These are phyloP conservation scores for Ptychadena robeensis DNA, from an alignment of 2,797 vertebrate species.

Conservation along the genomic window DNA sequence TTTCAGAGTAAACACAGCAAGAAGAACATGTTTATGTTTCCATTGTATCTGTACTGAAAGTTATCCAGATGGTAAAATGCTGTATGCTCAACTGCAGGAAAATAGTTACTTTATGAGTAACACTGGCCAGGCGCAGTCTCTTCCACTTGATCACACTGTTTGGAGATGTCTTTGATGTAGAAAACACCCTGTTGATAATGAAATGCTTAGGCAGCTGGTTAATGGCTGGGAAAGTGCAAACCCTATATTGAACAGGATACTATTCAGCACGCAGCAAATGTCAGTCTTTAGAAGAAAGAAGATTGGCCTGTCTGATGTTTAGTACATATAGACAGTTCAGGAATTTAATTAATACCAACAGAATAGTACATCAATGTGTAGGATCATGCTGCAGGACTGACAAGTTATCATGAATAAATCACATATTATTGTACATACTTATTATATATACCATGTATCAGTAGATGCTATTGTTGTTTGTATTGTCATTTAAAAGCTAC, in stretches of 20 bases:
- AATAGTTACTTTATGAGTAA: slow-evolving; percentile 61
- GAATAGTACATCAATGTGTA: not conserved
- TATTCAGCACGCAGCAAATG: slow-evolving; percentile 75
- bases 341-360: not conserved
- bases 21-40: slow-evolving; percentile 63
- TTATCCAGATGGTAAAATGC: slow-evolving; percentile 76
- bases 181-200: slow-evolving; percentile 75
- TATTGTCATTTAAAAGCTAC: too few relatives aligned
- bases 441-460: too few relatives aligned
- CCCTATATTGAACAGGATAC: slow-evolving; percentile 76
- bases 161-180: slow-evolving; percentile 78
- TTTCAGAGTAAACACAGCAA: slow-evolving; percentile 72
- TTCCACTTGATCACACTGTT: slow-evolving; percentile 79
- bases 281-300: slow-evolving; percentile 67
- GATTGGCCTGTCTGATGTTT: slow-evolving; percentile 67
- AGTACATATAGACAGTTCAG: slow-evolving; percentile 53
- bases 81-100: slow-evolving; percentile 22
- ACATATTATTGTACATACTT: too few relatives aligned
- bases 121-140: slow-evolving; percentile 73
- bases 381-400: not conserved
- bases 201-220: slow-evolving; percentile 81
- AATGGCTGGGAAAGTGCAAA: slow-evolving; percentile 84
- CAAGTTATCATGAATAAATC: too few relatives aligned
- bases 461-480: too few relatives aligned
- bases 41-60: slow-evolving; percentile 66